A percentile compares a stretch with the other conserved stretches of the same genome.
phyloP scores from a whole-genome alignment of 2,888 invertebrate genomes.

The Lobophora halterata region DNA sequence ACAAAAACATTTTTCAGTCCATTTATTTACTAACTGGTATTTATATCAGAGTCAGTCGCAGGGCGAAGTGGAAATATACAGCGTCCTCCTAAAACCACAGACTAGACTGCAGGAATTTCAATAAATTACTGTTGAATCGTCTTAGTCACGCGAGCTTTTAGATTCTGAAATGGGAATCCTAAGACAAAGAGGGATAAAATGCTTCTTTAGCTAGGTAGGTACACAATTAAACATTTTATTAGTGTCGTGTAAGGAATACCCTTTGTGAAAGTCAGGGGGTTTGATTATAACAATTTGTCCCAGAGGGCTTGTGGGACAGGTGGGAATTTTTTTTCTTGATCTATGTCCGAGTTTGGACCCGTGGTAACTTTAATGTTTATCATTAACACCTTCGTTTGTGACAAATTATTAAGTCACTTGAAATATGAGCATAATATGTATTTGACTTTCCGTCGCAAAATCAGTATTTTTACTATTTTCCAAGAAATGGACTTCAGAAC shows the following conservation, averaged over 20 bases:
- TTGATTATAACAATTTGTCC: no score
- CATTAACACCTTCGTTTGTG: no score
- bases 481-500: background rate
- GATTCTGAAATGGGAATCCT: slow-evolving; percentile 23
- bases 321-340: no score
- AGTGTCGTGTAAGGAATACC: no score
- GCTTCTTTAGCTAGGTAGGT: slow-evolving; percentile 9
- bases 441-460: background rate
- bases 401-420: no score
- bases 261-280: no score
- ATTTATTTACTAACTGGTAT: slow-evolving; percentile 14
- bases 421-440: no score
- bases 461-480: background rate
- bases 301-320: no score
- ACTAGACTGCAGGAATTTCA: slow-evolving; percentile 32
- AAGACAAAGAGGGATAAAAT: slow-evolving; percentile 24
- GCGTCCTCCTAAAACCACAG: slow-evolving; percentile 26
- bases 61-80: slow-evolving; percentile 25
- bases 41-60: slow-evolving; percentile 14
- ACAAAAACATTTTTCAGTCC: slow-evolving; percentile 14
- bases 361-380: no score
- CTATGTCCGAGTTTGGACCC: no score
- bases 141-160: slow-evolving; percentile 31
- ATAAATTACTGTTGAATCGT: slow-evolving; percentile 30
- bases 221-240: no score